Percentiles rank a stretch among this genome's conserved stretches.
These are phyloP conservation scores for Synchiropus splendidus DNA, from an alignment of 2,113 vertebrate genomes.

Conservation along the genomic window DNA sequence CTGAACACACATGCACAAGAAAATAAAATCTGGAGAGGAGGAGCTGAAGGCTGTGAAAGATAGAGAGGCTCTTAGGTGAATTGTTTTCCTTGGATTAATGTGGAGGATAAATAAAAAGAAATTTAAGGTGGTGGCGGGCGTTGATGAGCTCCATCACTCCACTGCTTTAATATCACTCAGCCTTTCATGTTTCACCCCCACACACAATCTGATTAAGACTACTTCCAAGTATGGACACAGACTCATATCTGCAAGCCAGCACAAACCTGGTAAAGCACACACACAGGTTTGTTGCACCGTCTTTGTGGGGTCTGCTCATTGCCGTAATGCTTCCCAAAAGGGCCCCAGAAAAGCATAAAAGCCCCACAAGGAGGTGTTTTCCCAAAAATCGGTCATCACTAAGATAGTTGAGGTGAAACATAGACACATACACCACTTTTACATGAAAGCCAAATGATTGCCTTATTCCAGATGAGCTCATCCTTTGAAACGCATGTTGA, in stretches of 20 bases:
- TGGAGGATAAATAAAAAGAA: slow-evolving; percentile 53
- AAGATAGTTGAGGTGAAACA: no score
- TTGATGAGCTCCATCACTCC: slow-evolving; percentile 58
- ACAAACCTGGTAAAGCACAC: slow-evolving; percentile 9
- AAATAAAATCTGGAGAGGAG: slow-evolving; percentile 16
- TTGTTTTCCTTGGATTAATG: slow-evolving; percentile 62
- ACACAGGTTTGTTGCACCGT: slow-evolving; percentile 2
- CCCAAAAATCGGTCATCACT: no score
- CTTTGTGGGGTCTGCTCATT: no score
- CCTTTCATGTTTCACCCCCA: slow-evolving; percentile 51
- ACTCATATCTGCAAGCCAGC: slow-evolving; percentile 8
- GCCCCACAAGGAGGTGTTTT: no score
- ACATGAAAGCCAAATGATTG: no score
- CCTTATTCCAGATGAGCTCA: no score
- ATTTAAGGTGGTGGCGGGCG: slow-evolving; percentile 32
- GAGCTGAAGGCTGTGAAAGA: slow-evolving; percentile 7
- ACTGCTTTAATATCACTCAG: slow-evolving; percentile 42
- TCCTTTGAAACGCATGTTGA: no score
- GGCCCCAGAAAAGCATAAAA: no score
- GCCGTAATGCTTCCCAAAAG: no score
- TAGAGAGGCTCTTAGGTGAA: slow-evolving; percentile 47
- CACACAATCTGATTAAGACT: slow-evolving; percentile 39
- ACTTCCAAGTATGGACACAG: slow-evolving; percentile 19
- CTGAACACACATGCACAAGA: slow-evolving; percentile 13
- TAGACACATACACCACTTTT: no score